phyloP scores from a whole-genome alignment of 2,113 vertebrate species.

The Sigmodon hispidus region DNA sequence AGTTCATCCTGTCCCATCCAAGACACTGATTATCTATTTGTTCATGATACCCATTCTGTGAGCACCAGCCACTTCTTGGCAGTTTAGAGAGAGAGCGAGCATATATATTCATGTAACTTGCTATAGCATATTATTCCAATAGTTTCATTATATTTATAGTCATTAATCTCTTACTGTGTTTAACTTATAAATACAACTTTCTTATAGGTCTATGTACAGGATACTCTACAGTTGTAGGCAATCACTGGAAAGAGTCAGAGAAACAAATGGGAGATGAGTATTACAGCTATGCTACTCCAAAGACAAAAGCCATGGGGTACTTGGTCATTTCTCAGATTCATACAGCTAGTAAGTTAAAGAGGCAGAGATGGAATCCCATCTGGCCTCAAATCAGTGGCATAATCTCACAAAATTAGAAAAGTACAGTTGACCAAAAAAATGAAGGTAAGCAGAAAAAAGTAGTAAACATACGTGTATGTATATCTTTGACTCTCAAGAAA shows the following conservation, averaged over 20 bases:
- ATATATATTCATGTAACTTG: background rate
- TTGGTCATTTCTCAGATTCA: background rate
- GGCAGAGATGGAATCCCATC: background rate
- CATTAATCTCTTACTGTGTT: background rate
- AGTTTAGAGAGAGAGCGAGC: background rate
- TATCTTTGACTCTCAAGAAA: too few relatives aligned
- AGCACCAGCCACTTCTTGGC: background rate
- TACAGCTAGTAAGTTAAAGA: background rate
- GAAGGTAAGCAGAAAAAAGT: background rate
- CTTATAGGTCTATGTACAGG: background rate
- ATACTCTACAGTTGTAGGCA: background rate
- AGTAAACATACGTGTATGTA: too few relatives aligned
- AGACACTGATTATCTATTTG: background rate
- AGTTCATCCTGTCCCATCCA: background rate
- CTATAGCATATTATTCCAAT: background rate
- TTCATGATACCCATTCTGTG: background rate
- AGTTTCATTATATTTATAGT: background rate
- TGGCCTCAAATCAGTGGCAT: background rate
- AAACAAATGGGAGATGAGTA: background rate
- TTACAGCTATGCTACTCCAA: background rate
- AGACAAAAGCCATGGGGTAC: slow-evolving; percentile 1
- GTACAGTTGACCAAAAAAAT: background rate
- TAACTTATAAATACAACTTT: background rate
- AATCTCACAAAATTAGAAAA: background rate
- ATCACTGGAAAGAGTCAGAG: background rate